phyloP scores from a whole-genome alignment of 2,797 vertebrate genomes.

The Pseudochaenichthys georgianus region DNA sequence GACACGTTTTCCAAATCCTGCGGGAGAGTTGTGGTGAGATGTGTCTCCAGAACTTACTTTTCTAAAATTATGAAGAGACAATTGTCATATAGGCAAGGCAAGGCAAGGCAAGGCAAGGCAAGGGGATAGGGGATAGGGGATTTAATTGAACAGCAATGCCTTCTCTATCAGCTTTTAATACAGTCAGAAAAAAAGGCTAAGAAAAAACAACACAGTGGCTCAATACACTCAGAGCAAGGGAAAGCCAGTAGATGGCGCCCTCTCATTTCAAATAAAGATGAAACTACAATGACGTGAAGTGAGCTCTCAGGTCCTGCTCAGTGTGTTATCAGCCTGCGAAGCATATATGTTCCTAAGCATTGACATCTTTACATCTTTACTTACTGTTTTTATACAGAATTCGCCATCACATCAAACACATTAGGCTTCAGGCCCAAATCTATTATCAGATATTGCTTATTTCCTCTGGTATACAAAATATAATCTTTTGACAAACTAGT shows the following conservation, averaged over 20 bases:
- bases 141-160: background rate
- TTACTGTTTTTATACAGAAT: slow-evolving; percentile 25
- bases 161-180: background rate
- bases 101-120: too few species aligned
- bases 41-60: background rate
- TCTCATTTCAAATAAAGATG: slow-evolving; percentile 50
- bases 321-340: background rate
- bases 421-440: slow-evolving; percentile 43
- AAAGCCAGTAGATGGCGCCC: slow-evolving; percentile 66
- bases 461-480: slow-evolving; percentile 47
- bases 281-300: background rate
- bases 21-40: background rate
- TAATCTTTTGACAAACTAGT: slow-evolving; percentile 58
- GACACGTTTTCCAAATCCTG: too few species aligned
- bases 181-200: background rate
- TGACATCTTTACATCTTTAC: slow-evolving; percentile 8
- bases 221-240: background rate
- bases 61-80: background rate
- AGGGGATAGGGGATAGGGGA: too few species aligned
- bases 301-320: background rate
- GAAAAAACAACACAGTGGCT: background rate
- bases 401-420: slow-evolving; percentile 38
- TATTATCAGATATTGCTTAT: slow-evolving; percentile 50
- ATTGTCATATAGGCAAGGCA: background rate
- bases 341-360: slow-evolving; percentile 16